Conservation (phyloP, 2,797 vertebrate species). For the Sebastes goodei region DNA sequence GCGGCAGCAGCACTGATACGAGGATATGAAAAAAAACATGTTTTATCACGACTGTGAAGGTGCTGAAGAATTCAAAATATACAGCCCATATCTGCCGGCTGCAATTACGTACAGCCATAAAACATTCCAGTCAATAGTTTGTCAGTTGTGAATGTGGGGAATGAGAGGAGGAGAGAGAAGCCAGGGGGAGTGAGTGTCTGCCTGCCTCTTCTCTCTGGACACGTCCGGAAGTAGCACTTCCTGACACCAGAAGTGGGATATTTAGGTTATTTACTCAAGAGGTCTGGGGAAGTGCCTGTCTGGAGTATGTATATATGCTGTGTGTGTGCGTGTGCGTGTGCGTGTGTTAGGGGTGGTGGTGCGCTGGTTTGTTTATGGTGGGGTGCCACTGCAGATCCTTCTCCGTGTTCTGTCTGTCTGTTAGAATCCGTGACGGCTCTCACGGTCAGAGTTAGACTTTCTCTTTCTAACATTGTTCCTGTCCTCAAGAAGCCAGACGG, state of each 20-base stretch:
- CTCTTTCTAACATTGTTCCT: background rate
- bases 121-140: background rate
- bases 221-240: constrained; percentile 54
- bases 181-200: constrained; percentile 33
- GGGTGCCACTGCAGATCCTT: background rate
- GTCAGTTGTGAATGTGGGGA: background rate
- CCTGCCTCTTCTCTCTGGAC: constrained; percentile 28
- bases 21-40: background rate
- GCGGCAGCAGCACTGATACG: background rate
- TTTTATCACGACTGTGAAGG: background rate
- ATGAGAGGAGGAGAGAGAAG: background rate
- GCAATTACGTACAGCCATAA: background rate
- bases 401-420: constrained; percentile 19
- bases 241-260: constrained; percentile 52
- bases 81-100: background rate
- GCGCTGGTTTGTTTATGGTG: background rate
- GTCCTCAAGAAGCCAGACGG: background rate
- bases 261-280: constrained; percentile 62
- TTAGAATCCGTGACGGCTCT: background rate
- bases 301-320: constrained; percentile 16
- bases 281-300: constrained; percentile 35
- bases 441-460: no score
- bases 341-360: background rate
- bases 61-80: background rate
- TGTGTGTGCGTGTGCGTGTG: constrained; percentile 9